These are phyloP conservation scores for Germaria angustata DNA, from an alignment of 2,888 invertebrate genomes.

Conservation along the genomic window DNA sequence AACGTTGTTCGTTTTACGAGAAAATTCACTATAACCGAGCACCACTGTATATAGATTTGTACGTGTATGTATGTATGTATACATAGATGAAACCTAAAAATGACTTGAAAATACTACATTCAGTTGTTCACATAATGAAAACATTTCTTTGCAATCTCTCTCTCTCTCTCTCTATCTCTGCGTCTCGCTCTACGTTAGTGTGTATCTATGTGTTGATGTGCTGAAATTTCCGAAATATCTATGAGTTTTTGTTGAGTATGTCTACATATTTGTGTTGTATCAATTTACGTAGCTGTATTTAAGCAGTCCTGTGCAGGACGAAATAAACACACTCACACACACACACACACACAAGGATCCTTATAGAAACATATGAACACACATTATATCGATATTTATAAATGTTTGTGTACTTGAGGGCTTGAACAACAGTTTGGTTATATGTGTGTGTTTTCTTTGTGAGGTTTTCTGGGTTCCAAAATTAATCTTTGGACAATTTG, in stretches of 20 bases:
- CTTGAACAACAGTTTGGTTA: conserved; percentile 20
- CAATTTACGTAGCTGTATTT: neutral
- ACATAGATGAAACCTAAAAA: conserved; percentile 16
- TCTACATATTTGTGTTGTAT: neutral
- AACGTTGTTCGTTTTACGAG: too few relatives aligned
- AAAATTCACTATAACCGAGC: too few relatives aligned
- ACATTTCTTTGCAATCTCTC: conserved; percentile 38
- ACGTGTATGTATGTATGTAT: neutral
- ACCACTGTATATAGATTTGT: too few relatives aligned
- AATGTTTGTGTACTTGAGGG: neutral
- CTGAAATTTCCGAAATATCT: conserved; percentile 18
- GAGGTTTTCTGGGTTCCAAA: conserved; percentile 53
- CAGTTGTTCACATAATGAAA: conserved; percentile 51
- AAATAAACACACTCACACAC: neutral
- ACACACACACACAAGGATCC: too few relatives aligned
- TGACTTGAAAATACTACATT: conserved; percentile 46
- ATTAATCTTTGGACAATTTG: conserved; percentile 63
- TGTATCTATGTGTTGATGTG: conserved; percentile 12
- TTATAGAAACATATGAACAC: too few relatives aligned
- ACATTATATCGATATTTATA: too few relatives aligned
- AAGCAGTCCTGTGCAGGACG: neutral
- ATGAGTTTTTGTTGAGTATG: neutral
- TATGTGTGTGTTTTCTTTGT: conserved; percentile 48
- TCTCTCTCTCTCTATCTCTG: neutral
- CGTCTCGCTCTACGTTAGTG: neutral